Base-by-base conservation (phyloP, 30 jellyfish, hydroid and myxozoan species). In the Sanderia malayensis region DNA sequence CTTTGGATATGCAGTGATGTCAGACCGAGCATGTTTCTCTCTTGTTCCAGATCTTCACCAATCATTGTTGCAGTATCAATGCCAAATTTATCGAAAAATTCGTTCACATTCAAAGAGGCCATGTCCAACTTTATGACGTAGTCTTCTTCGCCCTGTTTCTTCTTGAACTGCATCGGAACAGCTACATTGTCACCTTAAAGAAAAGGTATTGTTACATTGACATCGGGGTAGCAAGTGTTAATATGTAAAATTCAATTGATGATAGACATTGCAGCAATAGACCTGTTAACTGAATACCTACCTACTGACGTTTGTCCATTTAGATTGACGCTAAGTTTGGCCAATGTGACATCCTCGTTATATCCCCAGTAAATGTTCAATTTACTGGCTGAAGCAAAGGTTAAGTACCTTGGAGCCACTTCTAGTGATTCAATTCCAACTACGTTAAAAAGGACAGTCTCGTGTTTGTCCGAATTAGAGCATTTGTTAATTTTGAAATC, bases 241-340 rank as follows among this genome's bases (percentile, higher is more conserved):
- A 4, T 9, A 8, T 4, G 4, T 11, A 37, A 11, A 49, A 49
- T 4, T 19, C 8, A 4, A 19, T 3, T 18, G 24, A 4, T 18
- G 24, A 4, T 3, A 49, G 18, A 9, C 64, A 19, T 9, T 4
- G 23, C 23, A 49, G 8, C 2, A 4, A 9, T 0, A 11, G 2
- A 19, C 86, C n/a, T n/a, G n/a, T n/a, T n/a, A n/a, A n/a, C n/a
- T n/a, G n/a, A n/a, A n/a, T n/a, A n/a, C n/a, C 23, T 44, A 74
- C 86, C 86, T 7, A 74, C 19, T 1, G 86, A 58, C 0, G 86
- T 74, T 24, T 41, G 44, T 59, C 86, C 86, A 1, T 58, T 60
- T 18, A 74, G 65, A 13, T 61, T 62, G 29, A 74, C 76, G 18
- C 37, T 73, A 1, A 74, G 44, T 31, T 33, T 34, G 70, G 32